Conservation (phyloP, 2,113 vertebrate species). For the Centropus bengalensis region DNA sequence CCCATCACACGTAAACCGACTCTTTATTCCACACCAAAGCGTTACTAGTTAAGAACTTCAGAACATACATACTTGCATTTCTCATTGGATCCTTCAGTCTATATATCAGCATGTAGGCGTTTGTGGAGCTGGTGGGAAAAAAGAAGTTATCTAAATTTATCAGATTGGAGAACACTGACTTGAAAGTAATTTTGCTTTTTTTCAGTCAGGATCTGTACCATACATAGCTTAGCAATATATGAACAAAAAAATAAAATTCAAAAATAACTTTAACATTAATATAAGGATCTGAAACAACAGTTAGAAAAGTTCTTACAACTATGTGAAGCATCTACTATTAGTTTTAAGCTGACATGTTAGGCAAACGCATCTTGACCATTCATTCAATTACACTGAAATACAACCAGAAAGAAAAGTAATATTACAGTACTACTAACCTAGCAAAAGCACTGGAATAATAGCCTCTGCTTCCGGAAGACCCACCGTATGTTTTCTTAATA, state of each 20-base stretch:
- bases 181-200: neutral
- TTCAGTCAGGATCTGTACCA: neutral
- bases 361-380: neutral
- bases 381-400: neutral
- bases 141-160: neutral
- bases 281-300: neutral
- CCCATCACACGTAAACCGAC: neutral
- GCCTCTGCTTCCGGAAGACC: conserved; percentile 94
- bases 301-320: neutral
- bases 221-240: neutral
- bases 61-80: conserved; percentile 93
- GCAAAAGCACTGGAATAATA: conserved; percentile 99
- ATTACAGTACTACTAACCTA: conserved; percentile 80
- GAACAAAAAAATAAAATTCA: neutral
- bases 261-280: neutral
- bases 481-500: conserved; percentile 97
- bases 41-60: neutral
- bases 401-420: neutral
- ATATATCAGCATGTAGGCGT: conserved; percentile 99
- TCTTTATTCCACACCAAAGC: neutral
- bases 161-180: neutral
- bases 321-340: neutral
- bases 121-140: conserved; percentile 88
- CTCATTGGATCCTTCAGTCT: conserved; percentile 92
- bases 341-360: neutral